Evolutionary conservation across 2,797 vertebrate genomes (phyloP).

Genomic region (Anomalospiza imberbis): DNA sequence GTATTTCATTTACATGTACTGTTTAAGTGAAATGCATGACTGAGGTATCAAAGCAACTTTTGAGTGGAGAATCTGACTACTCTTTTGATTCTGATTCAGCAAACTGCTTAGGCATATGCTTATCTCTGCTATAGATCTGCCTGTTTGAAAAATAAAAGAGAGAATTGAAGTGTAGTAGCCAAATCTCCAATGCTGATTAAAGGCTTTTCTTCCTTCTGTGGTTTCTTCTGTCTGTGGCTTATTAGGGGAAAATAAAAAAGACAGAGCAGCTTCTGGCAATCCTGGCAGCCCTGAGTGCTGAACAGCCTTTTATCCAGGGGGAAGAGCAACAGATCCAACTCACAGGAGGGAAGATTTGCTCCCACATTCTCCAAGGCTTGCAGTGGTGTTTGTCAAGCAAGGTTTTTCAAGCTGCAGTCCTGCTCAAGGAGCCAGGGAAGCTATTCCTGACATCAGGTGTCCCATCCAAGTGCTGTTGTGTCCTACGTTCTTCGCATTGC

Average conservation of each 20-base stretch:
- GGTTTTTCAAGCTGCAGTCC: not conserved
- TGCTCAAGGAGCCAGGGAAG: not conserved
- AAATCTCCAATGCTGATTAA: conserved; percentile 33
- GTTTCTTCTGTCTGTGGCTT: conserved; percentile 21
- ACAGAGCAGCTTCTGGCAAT: not conserved
- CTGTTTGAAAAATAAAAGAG: conserved; percentile 1
- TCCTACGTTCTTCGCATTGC: not conserved
- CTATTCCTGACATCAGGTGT: not conserved
- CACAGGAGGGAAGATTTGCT: not conserved
- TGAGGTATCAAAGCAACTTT: conserved; percentile 17
- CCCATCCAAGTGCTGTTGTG: not conserved
- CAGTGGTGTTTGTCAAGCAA: not conserved
- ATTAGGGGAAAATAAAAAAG: not conserved
- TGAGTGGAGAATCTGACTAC: not conserved
- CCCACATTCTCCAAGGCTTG: not conserved
- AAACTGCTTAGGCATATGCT: conserved; percentile 3
- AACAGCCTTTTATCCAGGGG: not conserved
- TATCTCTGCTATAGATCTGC: conserved; percentile 39
- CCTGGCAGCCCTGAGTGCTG: not conserved
- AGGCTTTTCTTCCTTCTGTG: conserved; percentile 15
- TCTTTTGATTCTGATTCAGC: conserved; percentile 30
- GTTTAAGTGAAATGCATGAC: not conserved
- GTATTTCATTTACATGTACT: not conserved
- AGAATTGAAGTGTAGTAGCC: conserved; percentile 1
- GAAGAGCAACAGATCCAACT: not conserved